Conservation (phyloP, 2,797 vertebrate species). For the Discoglossus pictus region DNA sequence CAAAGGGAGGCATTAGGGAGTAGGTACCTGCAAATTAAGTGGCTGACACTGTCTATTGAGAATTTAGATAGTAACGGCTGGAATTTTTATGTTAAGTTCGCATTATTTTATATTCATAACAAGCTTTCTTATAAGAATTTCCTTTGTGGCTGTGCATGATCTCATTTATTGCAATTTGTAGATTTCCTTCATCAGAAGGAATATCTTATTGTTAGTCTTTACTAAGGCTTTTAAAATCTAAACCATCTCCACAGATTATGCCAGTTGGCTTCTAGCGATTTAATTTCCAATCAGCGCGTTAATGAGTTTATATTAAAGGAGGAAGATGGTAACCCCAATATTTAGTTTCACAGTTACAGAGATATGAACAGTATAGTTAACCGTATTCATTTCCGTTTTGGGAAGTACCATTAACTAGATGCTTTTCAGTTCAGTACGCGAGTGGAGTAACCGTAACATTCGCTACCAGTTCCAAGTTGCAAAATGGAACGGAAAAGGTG, state of each 20-base stretch:
- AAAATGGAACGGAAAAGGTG: slow-evolving; percentile 21
- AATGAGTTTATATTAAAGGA: neutral
- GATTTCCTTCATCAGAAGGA: slow-evolving; percentile 77
- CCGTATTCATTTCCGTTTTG: slow-evolving; percentile 25
- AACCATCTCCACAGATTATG: no score
- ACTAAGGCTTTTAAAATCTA: slow-evolving; percentile 66
- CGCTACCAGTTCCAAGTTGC: slow-evolving; percentile 29
- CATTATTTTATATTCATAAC: slow-evolving; percentile 87
- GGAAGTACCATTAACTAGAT: slow-evolving; percentile 24
- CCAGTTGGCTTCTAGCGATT: slow-evolving; percentile 54
- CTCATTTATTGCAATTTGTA: slow-evolving; percentile 81
- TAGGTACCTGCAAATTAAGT: slow-evolving; percentile 85
- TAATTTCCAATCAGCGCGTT: slow-evolving; percentile 54
- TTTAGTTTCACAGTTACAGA: neutral
- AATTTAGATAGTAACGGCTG: slow-evolving; percentile 84
- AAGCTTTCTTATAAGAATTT: slow-evolving; percentile 82
- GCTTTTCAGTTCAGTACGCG: slow-evolving; percentile 14
- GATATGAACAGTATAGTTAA: slow-evolving; percentile 5
- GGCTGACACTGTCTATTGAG: slow-evolving; percentile 86
- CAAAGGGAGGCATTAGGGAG: slow-evolving; percentile 86
- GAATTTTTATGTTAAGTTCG: slow-evolving; percentile 88
- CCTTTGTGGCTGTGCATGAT: slow-evolving; percentile 80
- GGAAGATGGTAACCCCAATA: slow-evolving; percentile 11
- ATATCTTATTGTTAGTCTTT: slow-evolving; percentile 73
- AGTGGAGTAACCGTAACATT: slow-evolving; percentile 31